Conservation (phyloP, 2,113 vertebrate genomes). For the Tetraodon nigroviridis region DNA sequence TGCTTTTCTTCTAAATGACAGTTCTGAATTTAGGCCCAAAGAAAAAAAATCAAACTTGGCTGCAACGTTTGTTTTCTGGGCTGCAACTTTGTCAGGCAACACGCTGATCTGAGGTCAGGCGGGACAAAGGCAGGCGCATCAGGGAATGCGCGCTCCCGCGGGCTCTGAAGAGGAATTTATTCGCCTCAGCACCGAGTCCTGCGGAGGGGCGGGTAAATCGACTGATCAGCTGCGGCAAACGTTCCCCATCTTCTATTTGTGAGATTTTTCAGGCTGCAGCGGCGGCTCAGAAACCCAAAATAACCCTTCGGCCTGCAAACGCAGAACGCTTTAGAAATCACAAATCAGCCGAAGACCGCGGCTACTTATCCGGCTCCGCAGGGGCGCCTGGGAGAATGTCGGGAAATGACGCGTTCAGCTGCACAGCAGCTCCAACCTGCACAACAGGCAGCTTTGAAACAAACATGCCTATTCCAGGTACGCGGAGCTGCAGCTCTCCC, state of each 20-base stretch:
- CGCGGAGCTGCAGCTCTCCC: conserved; percentile 33
- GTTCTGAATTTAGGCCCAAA: background rate
- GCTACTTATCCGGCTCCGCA: background rate
- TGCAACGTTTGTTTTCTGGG: conserved; percentile 14
- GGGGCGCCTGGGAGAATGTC: background rate
- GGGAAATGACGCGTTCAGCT: conserved; percentile 2
- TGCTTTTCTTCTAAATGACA: background rate
- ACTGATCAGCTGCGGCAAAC: background rate
- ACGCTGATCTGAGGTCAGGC: conserved; percentile 16
- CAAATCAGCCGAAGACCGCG: background rate
- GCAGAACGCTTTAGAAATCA: too few species aligned
- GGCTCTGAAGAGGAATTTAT: conserved; percentile 21
- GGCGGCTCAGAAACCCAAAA: background rate
- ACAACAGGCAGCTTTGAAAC: conserved; percentile 35
- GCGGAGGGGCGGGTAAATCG: background rate
- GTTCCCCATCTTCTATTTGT: background rate
- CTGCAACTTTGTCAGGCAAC: conserved; percentile 22
- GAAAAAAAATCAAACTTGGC: background rate
- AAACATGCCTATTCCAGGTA: conserved; percentile 51
- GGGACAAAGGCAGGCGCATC: conserved; percentile 37
- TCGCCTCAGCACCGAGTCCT: conserved; percentile 10
- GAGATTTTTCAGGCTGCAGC: background rate
- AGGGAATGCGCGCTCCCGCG: conserved; percentile 2
- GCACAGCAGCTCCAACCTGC: conserved; percentile 20
- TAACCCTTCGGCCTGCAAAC: background rate